Conservation (phyloP, 2,797 vertebrate genomes). For the Phoeniculus purpureus region DNA sequence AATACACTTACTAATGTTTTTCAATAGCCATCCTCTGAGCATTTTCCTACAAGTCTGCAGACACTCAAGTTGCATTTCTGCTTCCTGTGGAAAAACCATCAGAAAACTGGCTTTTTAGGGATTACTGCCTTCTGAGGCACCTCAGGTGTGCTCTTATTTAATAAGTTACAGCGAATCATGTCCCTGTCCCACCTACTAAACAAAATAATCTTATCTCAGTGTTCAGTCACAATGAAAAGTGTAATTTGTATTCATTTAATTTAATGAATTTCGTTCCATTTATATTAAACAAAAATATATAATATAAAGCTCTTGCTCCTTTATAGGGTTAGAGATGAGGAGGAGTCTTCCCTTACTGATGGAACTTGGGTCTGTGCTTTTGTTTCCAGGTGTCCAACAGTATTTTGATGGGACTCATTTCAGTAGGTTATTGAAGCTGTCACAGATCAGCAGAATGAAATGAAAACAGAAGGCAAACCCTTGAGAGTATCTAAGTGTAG, state of each 20-base stretch:
- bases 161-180: neutral
- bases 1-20: neutral
- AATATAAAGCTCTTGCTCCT: neutral
- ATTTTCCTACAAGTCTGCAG: neutral
- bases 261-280: too few relatives aligned
- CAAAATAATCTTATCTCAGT: neutral
- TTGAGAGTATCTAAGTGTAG: neutral
- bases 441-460: slow-evolving; percentile 39
- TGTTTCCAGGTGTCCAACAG: neutral
- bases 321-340: neutral
- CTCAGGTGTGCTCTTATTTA: neutral
- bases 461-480: slow-evolving; percentile 12
- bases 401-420: slow-evolving; percentile 28
- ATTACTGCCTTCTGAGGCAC: neutral
- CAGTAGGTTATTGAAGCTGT: slow-evolving; percentile 21
- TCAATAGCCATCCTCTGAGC: neutral
- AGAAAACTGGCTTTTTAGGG: neutral
- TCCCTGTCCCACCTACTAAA: neutral
- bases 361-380: neutral
- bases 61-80: neutral
- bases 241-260: neutral
- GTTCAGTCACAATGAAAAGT: neutral
- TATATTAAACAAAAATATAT: too few relatives aligned
- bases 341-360: neutral
- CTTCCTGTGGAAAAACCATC: neutral